A percentile compares a stretch with the other conserved stretches of the same genome.
Evolutionary conservation across 30 jellyfish, hydroid and myxozoan genomes (phyloP).

Genomic region (Aurelia aurita): DNA sequence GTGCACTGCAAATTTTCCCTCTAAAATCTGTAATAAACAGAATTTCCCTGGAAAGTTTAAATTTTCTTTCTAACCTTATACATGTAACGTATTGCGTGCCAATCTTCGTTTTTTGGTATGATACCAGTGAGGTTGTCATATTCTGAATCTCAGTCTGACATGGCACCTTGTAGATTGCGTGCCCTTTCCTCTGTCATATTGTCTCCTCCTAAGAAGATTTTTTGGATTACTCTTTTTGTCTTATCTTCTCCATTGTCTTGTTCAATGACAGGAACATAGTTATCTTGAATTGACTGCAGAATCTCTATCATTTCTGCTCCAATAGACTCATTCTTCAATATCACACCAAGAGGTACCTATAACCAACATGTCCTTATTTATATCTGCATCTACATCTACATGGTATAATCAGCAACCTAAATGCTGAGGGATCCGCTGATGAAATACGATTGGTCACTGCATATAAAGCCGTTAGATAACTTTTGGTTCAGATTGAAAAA

Average conservation of each 20-base stretch:
- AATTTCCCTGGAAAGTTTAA: too few relatives aligned
- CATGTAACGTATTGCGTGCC: constrained; percentile 57
- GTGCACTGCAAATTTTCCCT: too few relatives aligned
- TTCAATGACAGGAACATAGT: constrained; percentile 35
- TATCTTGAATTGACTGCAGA: constrained; percentile 23
- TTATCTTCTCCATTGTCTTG: background rate
- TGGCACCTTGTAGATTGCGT: constrained; percentile 41
- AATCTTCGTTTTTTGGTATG: constrained; percentile 41
- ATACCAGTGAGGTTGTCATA: constrained; percentile 45
- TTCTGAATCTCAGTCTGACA: constrained; percentile 34
- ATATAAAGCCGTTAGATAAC: too few relatives aligned
- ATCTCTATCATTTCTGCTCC: constrained; percentile 53
- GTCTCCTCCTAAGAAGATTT: constrained; percentile 54
- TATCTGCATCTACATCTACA: too few relatives aligned
- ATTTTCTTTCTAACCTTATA: constrained; percentile 25
- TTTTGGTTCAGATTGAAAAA: too few relatives aligned
- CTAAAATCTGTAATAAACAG: too few relatives aligned
- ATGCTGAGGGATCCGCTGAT: too few relatives aligned
- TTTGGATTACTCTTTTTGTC: background rate
- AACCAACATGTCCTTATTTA: background rate
- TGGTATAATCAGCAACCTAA: too few relatives aligned
- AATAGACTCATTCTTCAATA: constrained; percentile 45
- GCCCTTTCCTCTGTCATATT: constrained; percentile 56
- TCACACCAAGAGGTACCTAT: constrained; percentile 64
- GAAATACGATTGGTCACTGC: too few relatives aligned